Conservation (phyloP, 1,140 invertebrate species). For the Pachypeltis micranthus region DNA sequence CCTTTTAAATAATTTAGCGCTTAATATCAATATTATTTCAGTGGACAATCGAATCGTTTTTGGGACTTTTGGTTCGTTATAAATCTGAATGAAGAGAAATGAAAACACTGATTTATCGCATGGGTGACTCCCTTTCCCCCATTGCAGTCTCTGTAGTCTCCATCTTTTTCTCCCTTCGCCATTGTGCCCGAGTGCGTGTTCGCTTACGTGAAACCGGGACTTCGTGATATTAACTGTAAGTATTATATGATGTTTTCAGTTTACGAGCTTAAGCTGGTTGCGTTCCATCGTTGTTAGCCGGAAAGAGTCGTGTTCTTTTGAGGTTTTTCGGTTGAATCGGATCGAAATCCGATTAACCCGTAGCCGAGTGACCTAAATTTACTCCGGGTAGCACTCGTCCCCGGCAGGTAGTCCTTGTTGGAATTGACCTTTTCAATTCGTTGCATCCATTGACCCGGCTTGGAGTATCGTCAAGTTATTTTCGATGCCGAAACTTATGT, state of each 20-base stretch:
- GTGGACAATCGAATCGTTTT: too few species aligned
- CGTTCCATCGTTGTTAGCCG: background rate
- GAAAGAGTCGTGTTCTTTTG: background rate
- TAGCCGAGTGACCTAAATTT: background rate
- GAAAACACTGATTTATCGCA: too few species aligned
- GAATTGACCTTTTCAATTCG: background rate
- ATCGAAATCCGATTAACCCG: background rate
- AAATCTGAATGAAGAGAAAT: too few species aligned
- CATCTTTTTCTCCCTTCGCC: background rate
- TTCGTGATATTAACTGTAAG: background rate
- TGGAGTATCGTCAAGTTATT: background rate
- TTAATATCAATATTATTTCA: too few species aligned
- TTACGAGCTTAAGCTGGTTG: background rate
- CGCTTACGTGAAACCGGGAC: background rate
- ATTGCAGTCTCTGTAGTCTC: too few species aligned
- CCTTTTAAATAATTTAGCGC: too few species aligned
- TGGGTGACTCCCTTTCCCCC: too few species aligned
- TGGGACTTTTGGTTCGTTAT: too few species aligned
- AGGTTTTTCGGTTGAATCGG: background rate
- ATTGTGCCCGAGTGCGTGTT: constrained; percentile 1
- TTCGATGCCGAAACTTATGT: background rate
- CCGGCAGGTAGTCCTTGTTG: background rate
- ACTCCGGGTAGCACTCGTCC: background rate
- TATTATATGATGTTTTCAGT: background rate
- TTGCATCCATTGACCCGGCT: too few species aligned